Conservation (phyloP, 2,888 invertebrate species). For the Microdon myrmicae region DNA sequence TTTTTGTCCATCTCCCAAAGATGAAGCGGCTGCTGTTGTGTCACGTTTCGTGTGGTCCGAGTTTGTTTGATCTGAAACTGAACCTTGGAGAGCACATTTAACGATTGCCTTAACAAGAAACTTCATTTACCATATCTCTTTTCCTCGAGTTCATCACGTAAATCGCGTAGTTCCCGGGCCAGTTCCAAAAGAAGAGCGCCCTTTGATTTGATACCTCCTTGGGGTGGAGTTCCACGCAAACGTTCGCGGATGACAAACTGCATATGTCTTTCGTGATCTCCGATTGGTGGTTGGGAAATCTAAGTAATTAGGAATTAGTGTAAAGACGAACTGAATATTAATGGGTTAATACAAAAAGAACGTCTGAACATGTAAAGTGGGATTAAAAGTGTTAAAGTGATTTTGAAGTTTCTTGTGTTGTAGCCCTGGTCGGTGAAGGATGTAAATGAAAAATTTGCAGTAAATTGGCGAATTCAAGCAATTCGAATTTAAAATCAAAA, state of each 20-base stretch:
- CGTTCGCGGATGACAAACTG: constrained; percentile 88
- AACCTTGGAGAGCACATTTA: constrained; percentile 28
- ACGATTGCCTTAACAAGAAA: background rate
- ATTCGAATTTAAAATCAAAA: no score
- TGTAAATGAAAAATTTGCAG: no score
- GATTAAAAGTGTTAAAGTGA: no score
- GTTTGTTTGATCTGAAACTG: constrained; percentile 61
- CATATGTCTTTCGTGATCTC: constrained; percentile 86
- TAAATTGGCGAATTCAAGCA: no score
- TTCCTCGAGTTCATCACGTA: constrained; percentile 88
- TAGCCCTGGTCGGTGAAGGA: no score
- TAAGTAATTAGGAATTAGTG: constrained; percentile 61
- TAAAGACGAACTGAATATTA: constrained; percentile 8
- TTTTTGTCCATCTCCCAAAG: constrained; percentile 68
- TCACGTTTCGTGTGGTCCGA: constrained; percentile 66
- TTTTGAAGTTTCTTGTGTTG: no score
- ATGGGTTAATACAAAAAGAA: constrained; percentile 10
- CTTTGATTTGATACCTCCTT: constrained; percentile 77
- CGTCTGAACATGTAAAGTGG: no score
- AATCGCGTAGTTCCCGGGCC: constrained; percentile 83
- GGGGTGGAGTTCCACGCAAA: constrained; percentile 81
- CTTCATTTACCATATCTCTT: constrained; percentile 66
- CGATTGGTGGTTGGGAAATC: constrained; percentile 83
- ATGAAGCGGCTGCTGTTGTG: constrained; percentile 64
- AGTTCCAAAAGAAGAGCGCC: constrained; percentile 87